These are phyloP conservation scores for Dreissena rostriformis DNA, from an alignment of 1,140 invertebrate genomes.

Conservation along the genomic window DNA sequence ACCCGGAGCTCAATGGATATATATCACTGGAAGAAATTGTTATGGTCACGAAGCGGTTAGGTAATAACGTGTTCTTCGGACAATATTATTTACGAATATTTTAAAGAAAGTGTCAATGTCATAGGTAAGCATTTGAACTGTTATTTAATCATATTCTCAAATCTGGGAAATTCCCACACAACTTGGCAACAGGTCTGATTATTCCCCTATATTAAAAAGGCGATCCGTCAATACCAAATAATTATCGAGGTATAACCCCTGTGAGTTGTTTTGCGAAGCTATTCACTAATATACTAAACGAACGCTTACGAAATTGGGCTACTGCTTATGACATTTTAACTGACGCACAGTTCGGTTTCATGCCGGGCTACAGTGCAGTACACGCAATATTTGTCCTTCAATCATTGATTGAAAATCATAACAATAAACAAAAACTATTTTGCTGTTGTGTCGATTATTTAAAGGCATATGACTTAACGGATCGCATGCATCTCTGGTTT, in stretches of 20 bases:
- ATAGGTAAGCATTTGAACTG: not conserved
- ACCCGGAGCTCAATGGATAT: not conserved
- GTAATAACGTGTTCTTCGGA: not conserved
- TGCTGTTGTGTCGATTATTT: too few species aligned
- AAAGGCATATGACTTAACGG: too few species aligned
- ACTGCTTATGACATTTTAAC: not conserved
- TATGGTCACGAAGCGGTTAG: not conserved
- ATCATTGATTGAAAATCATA: slow-evolving; percentile 3
- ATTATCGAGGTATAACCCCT: slow-evolving; percentile 28
- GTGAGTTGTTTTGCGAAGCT: slow-evolving; percentile 30
- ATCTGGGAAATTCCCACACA: not conserved
- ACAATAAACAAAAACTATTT: not conserved
- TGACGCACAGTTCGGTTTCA: slow-evolving; percentile 8
- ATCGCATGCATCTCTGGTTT: too few species aligned
- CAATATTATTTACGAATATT: slow-evolving; percentile 4
- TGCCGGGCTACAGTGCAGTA: not conserved
- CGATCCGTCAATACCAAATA: not conserved
- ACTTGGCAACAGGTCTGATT: slow-evolving; percentile 9
- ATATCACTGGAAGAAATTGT: slow-evolving; percentile 5
- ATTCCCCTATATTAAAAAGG: slow-evolving; percentile 12
- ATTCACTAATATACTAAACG: not conserved
- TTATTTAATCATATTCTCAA: slow-evolving; percentile 31
- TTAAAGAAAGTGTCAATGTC: not conserved
- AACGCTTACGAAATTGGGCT: not conserved
- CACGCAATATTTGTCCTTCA: slow-evolving; percentile 19